Conservation (phyloP, 2,113 vertebrate genomes). For the Gymnorhina tibicen region DNA sequence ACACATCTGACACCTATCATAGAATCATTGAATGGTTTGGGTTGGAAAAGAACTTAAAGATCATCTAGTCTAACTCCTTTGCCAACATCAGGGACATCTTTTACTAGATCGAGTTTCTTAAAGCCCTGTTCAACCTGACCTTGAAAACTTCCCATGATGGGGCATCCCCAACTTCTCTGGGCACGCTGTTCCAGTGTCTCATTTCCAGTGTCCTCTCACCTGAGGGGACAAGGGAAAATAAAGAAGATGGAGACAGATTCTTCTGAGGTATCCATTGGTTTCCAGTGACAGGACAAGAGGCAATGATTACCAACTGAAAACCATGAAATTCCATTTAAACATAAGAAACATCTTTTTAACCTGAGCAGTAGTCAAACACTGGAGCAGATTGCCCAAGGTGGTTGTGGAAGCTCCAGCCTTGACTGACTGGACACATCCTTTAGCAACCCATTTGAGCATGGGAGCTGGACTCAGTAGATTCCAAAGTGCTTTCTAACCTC, state of each 20-base stretch:
- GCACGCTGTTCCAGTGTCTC: not conserved
- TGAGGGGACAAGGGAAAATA: not conserved
- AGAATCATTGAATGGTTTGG: not conserved
- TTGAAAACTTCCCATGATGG: not conserved
- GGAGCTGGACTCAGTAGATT: not conserved
- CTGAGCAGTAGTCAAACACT: not conserved
- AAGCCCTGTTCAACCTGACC: not conserved
- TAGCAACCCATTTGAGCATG: not conserved
- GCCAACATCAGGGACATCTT: not conserved
- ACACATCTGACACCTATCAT: not conserved
- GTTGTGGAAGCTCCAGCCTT: not conserved
- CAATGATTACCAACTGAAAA: not conserved
- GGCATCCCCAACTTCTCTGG: not conserved
- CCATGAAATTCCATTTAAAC: not conserved
- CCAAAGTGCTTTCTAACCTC: not conserved
- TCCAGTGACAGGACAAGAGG: not conserved
- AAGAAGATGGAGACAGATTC: not conserved
- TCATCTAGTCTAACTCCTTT: not conserved
- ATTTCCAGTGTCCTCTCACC: not conserved
- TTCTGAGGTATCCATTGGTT: not conserved
- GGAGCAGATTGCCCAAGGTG: not conserved
- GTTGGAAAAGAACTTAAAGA: not conserved
- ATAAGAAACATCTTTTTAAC: not conserved
- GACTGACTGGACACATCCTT: not conserved
- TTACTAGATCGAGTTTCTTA: not conserved